Conservation (phyloP, 2,888 invertebrate species). For the Masnerella sp. region DNA sequence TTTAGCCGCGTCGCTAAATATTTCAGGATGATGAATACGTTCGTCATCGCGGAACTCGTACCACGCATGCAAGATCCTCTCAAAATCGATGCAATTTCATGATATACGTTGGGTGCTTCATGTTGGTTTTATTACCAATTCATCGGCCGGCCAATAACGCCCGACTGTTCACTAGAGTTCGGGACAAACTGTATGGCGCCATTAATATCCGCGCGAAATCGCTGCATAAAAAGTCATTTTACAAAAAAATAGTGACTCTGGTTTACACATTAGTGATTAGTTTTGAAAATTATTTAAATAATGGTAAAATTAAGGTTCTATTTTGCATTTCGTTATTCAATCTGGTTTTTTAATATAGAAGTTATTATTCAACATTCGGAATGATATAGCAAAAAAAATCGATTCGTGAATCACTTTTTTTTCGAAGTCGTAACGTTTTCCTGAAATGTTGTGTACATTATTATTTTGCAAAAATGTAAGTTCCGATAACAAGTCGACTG, state of each 20-base stretch:
- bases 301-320: too few species aligned
- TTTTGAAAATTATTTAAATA: too few species aligned
- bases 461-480: too few species aligned
- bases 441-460: too few species aligned
- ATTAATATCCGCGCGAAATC: conserved; percentile 57
- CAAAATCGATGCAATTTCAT: conserved; percentile 64
- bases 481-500: too few species aligned
- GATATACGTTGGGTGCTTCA: conserved; percentile 55
- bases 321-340: too few species aligned
- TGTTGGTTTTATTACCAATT: conserved; percentile 68
- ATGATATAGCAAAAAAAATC: too few species aligned
- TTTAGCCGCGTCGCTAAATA: conserved; percentile 55
- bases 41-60: conserved; percentile 52
- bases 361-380: too few species aligned
- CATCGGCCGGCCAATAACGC: conserved; percentile 65
- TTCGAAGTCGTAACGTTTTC: too few species aligned
- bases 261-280: too few species aligned
- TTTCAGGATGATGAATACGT: conserved; percentile 61
- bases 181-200: conserved; percentile 47
- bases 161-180: conserved; percentile 45
- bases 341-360: too few species aligned
- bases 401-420: too few species aligned
- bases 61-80: conserved; percentile 52
- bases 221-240: conserved; percentile 29
- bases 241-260: neutral